Base-by-base conservation (phyloP, 2,113 vertebrate genomes). In the Copsychus sechellarum region DNA sequence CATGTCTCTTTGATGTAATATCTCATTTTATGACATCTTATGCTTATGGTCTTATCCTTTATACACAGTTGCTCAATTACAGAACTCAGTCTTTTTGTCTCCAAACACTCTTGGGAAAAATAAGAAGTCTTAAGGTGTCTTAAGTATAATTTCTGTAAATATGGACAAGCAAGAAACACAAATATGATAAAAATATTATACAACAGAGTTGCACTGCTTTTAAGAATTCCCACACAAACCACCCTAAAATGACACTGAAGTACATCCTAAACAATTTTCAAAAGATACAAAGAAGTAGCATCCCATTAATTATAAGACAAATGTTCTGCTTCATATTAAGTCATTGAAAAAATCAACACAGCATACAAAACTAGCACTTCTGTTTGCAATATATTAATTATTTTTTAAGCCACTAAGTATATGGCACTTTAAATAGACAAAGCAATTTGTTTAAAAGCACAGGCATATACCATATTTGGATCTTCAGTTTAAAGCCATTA, bases 221-320 rank as follows among this genome's bases (percentile, higher is more conserved):
- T 57, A 48, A 64, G 25, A 58, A 70, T 60, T 60, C 25, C n/a
- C 21, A 76, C 4, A 67, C 12, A 81, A 43, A 9, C 3, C 42
- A 90, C 65, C 79, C 64, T 73, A 95, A 96, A 96, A 86, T 82
- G 78, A 92, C 74, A 81, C 17, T 57, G 36, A 96, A 45, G 65
- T 19, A 94, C 3, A 29, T 24, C 47, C 81, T 28, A 65, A 45
- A 48, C 45, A 51, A 83, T 65, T 54, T 62, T 36, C 8, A 20
- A 21, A 21, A 33, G 70, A 17, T 58, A 81, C 6, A 16, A 28
- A 50, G 62, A 93, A 77, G 48, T 33, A 62, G 38, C 4, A 45
- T 26, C 40, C 60, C 31, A 40, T 40, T 90, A 86, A 72, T 71
- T 78, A 54, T 61, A 88, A 80, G 19, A 22, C 81, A 65, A 91